phyloP scores from a whole-genome alignment of 2,113 vertebrate genomes.

The Arenaria interpres region DNA sequence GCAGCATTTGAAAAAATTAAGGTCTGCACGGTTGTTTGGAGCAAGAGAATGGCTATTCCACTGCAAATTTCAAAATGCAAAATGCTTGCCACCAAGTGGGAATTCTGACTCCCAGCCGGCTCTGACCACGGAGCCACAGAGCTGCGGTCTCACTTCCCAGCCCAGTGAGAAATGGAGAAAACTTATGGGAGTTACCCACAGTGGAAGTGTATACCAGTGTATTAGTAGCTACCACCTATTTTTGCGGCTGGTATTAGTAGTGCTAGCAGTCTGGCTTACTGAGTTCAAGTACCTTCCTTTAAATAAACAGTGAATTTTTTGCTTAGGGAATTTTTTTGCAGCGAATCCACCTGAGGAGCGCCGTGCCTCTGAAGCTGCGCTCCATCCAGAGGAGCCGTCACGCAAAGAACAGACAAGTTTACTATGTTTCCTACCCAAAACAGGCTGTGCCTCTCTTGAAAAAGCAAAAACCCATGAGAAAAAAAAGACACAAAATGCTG shows the following conservation, averaged over 20 bases:
- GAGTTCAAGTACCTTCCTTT: not conserved
- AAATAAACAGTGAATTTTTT: not conserved
- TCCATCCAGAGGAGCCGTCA: not conserved
- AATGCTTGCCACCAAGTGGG: not conserved
- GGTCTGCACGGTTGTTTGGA: not conserved
- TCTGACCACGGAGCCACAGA: too few relatives aligned
- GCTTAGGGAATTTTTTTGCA: not conserved
- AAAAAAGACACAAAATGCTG: not conserved
- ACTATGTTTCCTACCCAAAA: not conserved
- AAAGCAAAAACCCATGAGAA: not conserved
- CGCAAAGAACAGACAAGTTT: not conserved
- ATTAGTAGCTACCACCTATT: not conserved
- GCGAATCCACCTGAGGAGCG: rapidly evolving
- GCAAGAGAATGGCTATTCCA: not conserved
- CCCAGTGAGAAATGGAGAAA: not conserved
- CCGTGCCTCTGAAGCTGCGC: rapidly evolving
- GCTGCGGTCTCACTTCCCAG: not conserved
- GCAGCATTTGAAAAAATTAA: not conserved
- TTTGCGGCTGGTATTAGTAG: not conserved
- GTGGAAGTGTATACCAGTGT: not conserved
- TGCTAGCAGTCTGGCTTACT: not conserved
- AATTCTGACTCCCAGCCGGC: not conserved
- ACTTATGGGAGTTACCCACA: not conserved
- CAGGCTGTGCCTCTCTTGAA: not conserved
- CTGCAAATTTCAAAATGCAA: not conserved